Base-by-base conservation (phyloP, 1,140 invertebrate genomes). In the Linepithema humile region DNA sequence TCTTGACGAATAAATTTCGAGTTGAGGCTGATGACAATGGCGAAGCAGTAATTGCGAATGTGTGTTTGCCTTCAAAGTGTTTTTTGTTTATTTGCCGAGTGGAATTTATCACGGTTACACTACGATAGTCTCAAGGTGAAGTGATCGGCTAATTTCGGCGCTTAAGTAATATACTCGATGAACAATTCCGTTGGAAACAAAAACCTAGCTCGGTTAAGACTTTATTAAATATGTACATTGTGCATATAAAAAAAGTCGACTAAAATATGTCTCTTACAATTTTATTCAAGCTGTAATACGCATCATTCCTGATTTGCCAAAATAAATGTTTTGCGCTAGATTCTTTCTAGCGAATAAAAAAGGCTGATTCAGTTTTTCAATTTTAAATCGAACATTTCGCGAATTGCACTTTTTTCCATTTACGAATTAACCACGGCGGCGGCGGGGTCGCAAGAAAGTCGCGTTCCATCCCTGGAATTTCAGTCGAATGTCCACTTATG, bases 61-160 rank as follows among this genome's bases (percentile, higher is more conserved):
- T 73, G 7, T 53, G 53, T 65, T 85, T 69, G 64, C 9, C 53
- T 45, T 72, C 29, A n/a, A 84, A 50, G 32, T 70, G 17, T 75
- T 84, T 77, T 69, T 84, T 64, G 17, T 45, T 59, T 59, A 40
- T 55, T 29, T 20, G 3, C 15, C 50, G n/a, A 48, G 10, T 43
- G n/a, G 40, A 84, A 88, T 88, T 85, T 83, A 85, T 88, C 77
- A 67, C n/a, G 45, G 17, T 84, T 77, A 65, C n/a, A n/a, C 38
- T 78, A 48, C 50, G 55, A 65, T 75, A 20, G n/a, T 75, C 48
- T 60, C 86, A 78, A 88, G 87, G 72, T 77, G 48, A 88, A 50
- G 43, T 23, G 50, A 85, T 80, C 35, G 72, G 53, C 59, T 65
- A 77, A 88, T 85, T 88, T 82, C 43, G 82, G 73, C 50, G 87